phyloP scores from a whole-genome alignment of 2,888 invertebrate species.

The Tetramorium bicarinatum region DNA sequence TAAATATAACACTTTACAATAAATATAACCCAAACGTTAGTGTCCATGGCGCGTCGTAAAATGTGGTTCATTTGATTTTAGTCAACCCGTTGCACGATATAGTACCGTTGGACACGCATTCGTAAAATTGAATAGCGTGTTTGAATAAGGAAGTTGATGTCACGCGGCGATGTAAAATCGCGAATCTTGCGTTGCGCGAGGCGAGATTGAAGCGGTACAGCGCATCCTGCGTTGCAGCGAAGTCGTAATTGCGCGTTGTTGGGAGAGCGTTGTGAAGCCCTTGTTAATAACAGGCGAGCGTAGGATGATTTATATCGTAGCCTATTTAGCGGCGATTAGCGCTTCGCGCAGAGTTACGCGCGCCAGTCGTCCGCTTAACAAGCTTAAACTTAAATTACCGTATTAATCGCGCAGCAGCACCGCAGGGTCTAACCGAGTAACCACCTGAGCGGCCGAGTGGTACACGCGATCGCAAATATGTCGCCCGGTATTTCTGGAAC shows the following conservation, averaged over 20 bases:
- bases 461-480: conserved; percentile 37
- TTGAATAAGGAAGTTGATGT: background rate
- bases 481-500: background rate
- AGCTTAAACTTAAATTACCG: conserved; percentile 56
- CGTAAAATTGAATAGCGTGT: conserved; percentile 15
- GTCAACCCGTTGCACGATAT: background rate
- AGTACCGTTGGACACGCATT: background rate
- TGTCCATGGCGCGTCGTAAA: background rate
- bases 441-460: conserved; percentile 48
- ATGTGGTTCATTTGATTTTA: background rate
- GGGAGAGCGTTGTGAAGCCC: conserved; percentile 55
- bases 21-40: no score
- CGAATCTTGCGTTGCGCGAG: background rate
- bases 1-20: background rate
- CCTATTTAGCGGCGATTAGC: conserved; percentile 53
- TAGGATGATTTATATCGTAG: conserved; percentile 64
- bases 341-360: conserved; percentile 47
- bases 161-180: background rate
- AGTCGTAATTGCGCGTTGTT: conserved; percentile 67
- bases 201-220: conserved; percentile 29
- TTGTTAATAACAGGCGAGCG: conserved; percentile 52
- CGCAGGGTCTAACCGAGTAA: conserved; percentile 28
- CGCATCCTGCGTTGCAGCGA: conserved; percentile 11
- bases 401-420: conserved; percentile 51
- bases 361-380: conserved; percentile 49